Percentiles rank a stretch among this genome's conserved stretches.
These are phyloP conservation scores for Lonchura striata DNA, from an alignment of 2,113 vertebrate species.

Conservation along the genomic window DNA sequence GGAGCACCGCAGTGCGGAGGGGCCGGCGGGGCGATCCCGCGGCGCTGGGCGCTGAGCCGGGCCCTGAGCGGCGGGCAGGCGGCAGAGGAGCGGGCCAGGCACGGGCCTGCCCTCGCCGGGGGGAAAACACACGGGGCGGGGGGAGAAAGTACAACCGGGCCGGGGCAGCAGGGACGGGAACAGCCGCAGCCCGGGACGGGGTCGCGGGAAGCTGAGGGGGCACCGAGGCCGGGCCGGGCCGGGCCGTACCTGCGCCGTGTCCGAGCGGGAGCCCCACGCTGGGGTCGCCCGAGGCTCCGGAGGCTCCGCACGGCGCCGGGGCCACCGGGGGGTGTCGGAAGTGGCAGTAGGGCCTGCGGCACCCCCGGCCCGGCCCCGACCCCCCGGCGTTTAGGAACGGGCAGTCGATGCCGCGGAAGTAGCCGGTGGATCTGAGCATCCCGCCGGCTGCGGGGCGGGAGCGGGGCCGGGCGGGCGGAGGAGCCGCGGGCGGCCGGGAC, in stretches of 20 bases:
- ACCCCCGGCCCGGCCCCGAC: constrained; percentile 39
- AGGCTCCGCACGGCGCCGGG: neutral
- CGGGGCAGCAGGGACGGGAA: neutral
- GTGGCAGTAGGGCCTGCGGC: constrained; percentile 90
- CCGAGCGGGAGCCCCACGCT: constrained; percentile 11
- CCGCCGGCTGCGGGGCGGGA: constrained; percentile 37
- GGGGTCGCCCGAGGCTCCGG: neutral
- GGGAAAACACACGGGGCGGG: neutral
- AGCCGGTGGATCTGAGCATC: constrained; percentile 91
- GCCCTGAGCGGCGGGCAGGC: neutral
- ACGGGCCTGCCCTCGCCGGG: neutral
- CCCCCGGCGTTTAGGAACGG: constrained; percentile 77
- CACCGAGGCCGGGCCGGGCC: neutral
- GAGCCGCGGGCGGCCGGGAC: neutral
- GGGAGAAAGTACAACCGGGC: neutral
- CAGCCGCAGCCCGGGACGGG: neutral
- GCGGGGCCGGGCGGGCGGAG: neutral
- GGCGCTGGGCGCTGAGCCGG: too few species aligned
- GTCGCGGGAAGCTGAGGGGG: neutral
- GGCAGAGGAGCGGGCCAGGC: too few species aligned
- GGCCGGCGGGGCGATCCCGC: neutral
- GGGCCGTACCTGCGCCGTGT: neutral
- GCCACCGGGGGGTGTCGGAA: constrained; percentile 84
- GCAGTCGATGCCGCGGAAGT: constrained; percentile 93
- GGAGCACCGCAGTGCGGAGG: accelerated